Evolutionary conservation across 2,113 vertebrate genomes (phyloP).

Genomic region (Aegotheles bennettii): DNA sequence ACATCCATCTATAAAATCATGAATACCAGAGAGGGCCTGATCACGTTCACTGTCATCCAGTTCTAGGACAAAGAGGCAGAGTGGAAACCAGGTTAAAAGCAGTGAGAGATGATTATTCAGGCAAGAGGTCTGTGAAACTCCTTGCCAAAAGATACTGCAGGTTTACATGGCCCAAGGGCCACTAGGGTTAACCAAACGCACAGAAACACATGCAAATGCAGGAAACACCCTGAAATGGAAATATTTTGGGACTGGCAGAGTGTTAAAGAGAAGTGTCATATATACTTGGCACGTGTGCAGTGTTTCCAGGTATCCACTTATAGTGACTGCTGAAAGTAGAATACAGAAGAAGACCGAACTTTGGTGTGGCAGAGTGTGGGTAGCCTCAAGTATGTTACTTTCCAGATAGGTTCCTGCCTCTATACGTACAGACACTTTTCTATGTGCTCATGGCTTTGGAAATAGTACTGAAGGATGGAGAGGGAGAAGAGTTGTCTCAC

Average conservation of each 20-base stretch:
- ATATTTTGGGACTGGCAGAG: background rate
- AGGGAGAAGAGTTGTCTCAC: background rate
- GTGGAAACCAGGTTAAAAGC: background rate
- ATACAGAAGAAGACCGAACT: background rate
- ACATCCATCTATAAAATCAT: background rate
- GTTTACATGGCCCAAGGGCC: background rate
- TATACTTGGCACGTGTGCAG: background rate
- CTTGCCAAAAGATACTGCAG: background rate
- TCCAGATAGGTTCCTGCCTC: background rate
- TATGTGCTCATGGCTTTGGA: background rate
- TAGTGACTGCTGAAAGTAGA: background rate
- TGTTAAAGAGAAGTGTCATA: background rate
- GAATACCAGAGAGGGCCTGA: background rate
- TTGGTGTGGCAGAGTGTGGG: background rate
- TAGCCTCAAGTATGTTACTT: background rate
- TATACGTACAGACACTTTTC: background rate
- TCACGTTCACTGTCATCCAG: accelerated
- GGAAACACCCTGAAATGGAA: background rate
- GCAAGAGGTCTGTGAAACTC: background rate
- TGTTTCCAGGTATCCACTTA: background rate
- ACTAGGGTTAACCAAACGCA: background rate
- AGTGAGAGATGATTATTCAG: background rate
- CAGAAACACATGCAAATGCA: background rate
- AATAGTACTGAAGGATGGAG: background rate
- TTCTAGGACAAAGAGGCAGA: background rate